Evolutionary conservation across 1,140 invertebrate genomes (phyloP).

Genomic region (Brachionus paranguensis): DNA sequence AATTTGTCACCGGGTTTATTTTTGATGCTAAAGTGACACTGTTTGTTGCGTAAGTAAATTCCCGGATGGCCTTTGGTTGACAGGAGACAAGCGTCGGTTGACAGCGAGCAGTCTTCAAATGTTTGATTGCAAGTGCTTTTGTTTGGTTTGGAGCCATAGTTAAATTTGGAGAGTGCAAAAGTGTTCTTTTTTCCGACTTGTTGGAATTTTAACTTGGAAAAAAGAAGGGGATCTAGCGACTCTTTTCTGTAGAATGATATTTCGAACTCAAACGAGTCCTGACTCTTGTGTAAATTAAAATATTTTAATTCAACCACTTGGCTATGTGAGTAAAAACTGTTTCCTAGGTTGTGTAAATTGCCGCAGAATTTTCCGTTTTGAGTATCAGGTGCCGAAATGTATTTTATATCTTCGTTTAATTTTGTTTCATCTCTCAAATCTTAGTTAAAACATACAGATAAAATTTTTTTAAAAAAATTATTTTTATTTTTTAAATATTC

Average conservation of each 20-base stretch:
- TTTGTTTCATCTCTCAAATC: not conserved
- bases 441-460: not conserved
- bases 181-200: not conserved
- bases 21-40: not conserved
- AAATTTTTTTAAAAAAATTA: not conserved
- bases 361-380: conserved; percentile 16
- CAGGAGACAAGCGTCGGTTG: not conserved
- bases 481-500: not conserved
- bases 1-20: conserved; percentile 7
- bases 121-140: not conserved
- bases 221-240: not conserved
- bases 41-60: not conserved
- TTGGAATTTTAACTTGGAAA: conserved; percentile 26
- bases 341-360: not conserved
- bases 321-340: conserved; percentile 27
- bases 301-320: not conserved
- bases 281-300: not conserved
- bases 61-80: not conserved
- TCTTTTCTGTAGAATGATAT: not conserved
- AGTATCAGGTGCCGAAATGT: not conserved
- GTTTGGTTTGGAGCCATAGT: not conserved
- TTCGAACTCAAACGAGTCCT: conserved; percentile 17
- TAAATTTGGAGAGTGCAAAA: not conserved
- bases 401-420: not conserved
- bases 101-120: not conserved